Base-by-base conservation (phyloP, 2,888 invertebrate genomes). In the Pristionchus maxplancki region DNA sequence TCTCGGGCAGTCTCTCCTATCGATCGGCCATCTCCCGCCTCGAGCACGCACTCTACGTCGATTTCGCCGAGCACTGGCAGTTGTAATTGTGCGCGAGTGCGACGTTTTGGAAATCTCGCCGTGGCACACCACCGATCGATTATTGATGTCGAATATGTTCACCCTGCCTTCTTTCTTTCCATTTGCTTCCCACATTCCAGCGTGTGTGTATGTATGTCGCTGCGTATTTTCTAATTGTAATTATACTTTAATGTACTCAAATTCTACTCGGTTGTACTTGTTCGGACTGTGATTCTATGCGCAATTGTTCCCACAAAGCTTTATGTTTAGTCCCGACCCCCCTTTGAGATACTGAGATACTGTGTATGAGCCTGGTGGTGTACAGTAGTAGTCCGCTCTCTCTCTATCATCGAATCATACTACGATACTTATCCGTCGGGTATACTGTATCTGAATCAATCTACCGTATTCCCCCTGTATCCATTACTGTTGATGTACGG, bases 1-100 rank as follows among this genome's bases (percentile, higher is more conserved):
- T 94, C n/a, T 92, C 91, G 28, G 94, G 94, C 37, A 90, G 91
- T 67, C 87, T 93, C 44, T 90, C 94, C 20, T 89, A 93, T 87
- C 92, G 92, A 88, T 89, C 90, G 20, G 93, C 94, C 31, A 91
- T 94, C 13, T 74, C 90, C 2, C 90, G 93, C 20, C 90, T 94
- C 67, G 94, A 94, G 89, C 91, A 92, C 31, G 91, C 94, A 11
- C 93, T 94, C 37, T 93, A 93, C 89, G 94, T 94, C 81, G 94
- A 94, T 89, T 94, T 94, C 89, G 93, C 94, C 50, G 94, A 94
- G 88, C 93, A 94, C 88, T 92, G 93, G 92, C 94, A 94, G 84
- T 89, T 94, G 78, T 94, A 89, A 90, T 28, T 28, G 78, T 78
- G 40, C 78, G 48, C 78, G 8, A 44, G 17, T 13, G 34, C 78